Percentiles rank a stretch among this genome's conserved stretches.
Conservation (phyloP, 2,888 invertebrate genomes). For the Criorhina ranunculi region DNA sequence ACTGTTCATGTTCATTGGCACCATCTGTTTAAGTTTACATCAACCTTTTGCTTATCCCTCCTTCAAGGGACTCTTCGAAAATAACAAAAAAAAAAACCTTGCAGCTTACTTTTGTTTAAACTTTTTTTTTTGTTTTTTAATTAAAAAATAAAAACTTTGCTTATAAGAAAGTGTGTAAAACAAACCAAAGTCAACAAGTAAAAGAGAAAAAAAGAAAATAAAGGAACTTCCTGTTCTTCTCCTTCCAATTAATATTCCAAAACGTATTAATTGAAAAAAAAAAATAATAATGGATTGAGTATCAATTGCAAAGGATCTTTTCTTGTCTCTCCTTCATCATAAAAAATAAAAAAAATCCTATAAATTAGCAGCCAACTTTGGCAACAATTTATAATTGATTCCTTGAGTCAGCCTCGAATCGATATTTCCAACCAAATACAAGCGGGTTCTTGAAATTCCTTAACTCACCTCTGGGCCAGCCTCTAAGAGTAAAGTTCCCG, state of each 20-base stretch:
- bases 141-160: not conserved
- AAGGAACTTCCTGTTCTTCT: constrained; percentile 1
- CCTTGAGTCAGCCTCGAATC: constrained; percentile 48
- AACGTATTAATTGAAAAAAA: constrained; percentile 40
- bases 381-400: constrained; percentile 61
- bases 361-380: constrained; percentile 25
- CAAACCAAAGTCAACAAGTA: constrained; percentile 42
- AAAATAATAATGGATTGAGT: constrained; percentile 35
- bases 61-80: no score
- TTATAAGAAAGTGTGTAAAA: constrained; percentile 25
- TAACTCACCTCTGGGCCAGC: not conserved
- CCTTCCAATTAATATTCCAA: not conserved
- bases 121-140: constrained; percentile 17
- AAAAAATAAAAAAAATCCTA: not conserved
- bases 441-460: constrained; percentile 1
- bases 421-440: constrained; percentile 26
- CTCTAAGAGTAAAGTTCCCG: constrained; percentile 8
- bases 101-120: not conserved
- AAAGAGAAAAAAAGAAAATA: not conserved
- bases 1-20: not conserved
- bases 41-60: not conserved
- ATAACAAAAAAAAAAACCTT: no score
- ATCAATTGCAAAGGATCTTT: constrained; percentile 39
- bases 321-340: not conserved
- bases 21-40: constrained; percentile 15